Evolutionary conservation across 53 echinoderm and acorn worm genomes (phyloP).

Genomic region (Mesocentrotus franciscanus): DNA sequence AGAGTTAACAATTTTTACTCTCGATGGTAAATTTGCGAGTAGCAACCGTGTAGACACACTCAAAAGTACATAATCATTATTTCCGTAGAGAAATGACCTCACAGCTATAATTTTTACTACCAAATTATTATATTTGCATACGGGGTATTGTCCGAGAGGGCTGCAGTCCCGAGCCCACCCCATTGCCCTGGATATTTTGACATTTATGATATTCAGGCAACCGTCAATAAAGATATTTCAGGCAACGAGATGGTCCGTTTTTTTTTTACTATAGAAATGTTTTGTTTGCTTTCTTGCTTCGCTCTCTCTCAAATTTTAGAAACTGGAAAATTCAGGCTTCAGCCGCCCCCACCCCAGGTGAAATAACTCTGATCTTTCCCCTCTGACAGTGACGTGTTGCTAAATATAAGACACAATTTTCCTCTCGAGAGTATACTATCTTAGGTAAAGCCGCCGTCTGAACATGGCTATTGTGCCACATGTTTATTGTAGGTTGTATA

Average conservation of each 20-base stretch:
- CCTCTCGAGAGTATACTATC: neutral
- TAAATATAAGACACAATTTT: too few relatives aligned
- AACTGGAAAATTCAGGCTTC: too few relatives aligned
- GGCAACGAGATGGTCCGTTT: neutral
- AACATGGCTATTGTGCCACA: neutral
- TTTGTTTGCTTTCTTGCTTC: neutral
- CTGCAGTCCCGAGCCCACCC: neutral
- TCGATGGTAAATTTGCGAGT: neutral
- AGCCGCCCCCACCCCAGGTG: too few relatives aligned
- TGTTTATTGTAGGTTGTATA: neutral
- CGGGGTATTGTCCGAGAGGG: neutral
- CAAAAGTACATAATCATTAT: too few relatives aligned
- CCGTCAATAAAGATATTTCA: neutral
- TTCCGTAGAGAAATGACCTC: too few relatives aligned
- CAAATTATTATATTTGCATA: neutral
- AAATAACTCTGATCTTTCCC: too few relatives aligned
- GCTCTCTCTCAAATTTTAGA: neutral
- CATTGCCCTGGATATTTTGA: neutral
- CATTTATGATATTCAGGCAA: neutral
- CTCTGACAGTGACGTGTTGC: too few relatives aligned
- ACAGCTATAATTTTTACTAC: too few relatives aligned
- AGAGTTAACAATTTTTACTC: neutral
- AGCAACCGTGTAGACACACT: neutral
- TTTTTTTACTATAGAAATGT: neutral
- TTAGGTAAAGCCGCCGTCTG: neutral